Evolutionary conservation across 1,140 invertebrate species (phyloP).

Genomic region (Coelopa frigida): DNA sequence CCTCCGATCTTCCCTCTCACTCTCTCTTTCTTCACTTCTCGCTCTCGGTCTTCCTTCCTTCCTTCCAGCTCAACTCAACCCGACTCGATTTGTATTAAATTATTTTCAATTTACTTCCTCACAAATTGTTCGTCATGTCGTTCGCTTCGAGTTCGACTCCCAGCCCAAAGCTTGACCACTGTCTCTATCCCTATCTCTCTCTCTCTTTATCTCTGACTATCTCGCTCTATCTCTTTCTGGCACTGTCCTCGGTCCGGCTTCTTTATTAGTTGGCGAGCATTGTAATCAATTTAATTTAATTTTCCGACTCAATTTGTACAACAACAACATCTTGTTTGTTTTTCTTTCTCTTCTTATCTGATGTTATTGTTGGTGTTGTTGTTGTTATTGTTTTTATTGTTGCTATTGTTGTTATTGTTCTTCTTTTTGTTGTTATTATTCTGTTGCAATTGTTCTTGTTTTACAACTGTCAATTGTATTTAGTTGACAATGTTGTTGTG

Average conservation of each 20-base stretch:
- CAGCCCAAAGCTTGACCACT: no score
- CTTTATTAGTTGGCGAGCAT: conserved; percentile 17
- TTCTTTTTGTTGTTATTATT: background rate
- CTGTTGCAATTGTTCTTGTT: background rate
- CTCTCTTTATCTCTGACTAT: no score
- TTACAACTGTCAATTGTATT: background rate
- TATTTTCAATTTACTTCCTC: background rate
- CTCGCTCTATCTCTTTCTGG: no score
- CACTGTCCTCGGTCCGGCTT: no score
- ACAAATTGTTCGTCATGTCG: no score
- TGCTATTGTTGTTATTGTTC: background rate
- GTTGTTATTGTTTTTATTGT: conserved; percentile 2
- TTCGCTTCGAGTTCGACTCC: no score
- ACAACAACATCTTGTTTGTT: background rate
- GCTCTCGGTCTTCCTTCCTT: background rate
- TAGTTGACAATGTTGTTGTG: no score
- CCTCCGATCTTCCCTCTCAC: no score
- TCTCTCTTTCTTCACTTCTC: no score
- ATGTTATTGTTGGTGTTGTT: no score
- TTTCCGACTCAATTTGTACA: conserved; percentile 33
- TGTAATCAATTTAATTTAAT: conserved; percentile 24
- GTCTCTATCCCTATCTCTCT: no score
- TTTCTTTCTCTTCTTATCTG: no score
- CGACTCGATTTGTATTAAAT: background rate
- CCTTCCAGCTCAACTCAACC: background rate